A percentile compares a stretch with the other conserved stretches of the same genome.
These are phyloP conservation scores for Muntiacus muntjak DNA, from an alignment of 2,113 vertebrate species.

Conservation along the genomic window DNA sequence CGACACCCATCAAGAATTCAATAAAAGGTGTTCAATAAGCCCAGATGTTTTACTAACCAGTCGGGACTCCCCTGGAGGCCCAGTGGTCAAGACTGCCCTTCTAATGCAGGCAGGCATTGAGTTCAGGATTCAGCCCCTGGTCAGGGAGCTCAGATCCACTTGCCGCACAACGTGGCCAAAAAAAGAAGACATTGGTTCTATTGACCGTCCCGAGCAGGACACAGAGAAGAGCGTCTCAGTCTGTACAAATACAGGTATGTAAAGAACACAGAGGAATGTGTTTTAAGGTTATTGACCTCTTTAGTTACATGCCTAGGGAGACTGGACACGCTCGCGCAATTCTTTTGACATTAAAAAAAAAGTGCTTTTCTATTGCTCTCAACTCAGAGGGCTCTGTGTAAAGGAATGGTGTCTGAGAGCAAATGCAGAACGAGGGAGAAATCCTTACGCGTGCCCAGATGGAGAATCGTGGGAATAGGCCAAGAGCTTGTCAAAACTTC, in stretches of 20 bases:
- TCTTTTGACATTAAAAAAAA: not conserved
- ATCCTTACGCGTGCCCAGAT: conserved; percentile 2
- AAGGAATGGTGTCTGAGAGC: not conserved
- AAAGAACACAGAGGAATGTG: not conserved
- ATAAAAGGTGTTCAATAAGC: not conserved
- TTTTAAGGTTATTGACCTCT: not conserved
- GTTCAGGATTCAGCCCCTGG: not conserved
- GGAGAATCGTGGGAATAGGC: conserved; percentile 17
- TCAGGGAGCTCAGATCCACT: not conserved
- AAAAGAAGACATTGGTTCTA: not conserved
- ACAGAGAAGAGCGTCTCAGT: not conserved
- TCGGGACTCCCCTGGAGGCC: not conserved
- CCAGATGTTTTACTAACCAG: not conserved
- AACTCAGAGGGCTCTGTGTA: not conserved
- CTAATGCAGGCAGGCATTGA: not conserved
- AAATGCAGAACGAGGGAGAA: not conserved
- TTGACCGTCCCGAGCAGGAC: not conserved
- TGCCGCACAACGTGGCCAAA: not conserved
- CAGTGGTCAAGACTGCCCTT: not conserved
- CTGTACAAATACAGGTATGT: not conserved
- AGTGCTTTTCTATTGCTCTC: not conserved
- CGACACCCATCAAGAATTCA: not conserved
- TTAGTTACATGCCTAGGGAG: not conserved
- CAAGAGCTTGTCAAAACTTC: conserved; percentile 61
- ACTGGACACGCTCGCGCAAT: not conserved